These are phyloP conservation scores for Drosophila pegasa DNA, from an alignment of 2,888 invertebrate species.

Conservation along the genomic window DNA sequence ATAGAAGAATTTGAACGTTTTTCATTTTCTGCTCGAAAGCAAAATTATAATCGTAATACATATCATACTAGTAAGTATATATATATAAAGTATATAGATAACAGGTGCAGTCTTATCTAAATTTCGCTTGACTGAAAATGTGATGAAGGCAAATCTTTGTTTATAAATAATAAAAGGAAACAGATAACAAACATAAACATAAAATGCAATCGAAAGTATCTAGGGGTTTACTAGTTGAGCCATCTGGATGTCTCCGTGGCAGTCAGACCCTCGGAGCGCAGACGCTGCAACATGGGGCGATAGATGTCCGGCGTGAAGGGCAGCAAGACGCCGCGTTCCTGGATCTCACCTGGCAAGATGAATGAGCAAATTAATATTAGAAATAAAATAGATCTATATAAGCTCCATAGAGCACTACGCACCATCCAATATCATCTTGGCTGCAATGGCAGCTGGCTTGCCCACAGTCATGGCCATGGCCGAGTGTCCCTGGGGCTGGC, in stretches of 20 bases:
- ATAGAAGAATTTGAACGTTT: not conserved
- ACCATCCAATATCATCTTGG: slow-evolving; percentile 98
- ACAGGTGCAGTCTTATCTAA: slow-evolving; percentile 50
- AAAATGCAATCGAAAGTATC: slow-evolving; percentile 4
- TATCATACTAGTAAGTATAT: slow-evolving; percentile 31
- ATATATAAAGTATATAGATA: slow-evolving; percentile 31
- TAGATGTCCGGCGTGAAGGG: slow-evolving; percentile 97
- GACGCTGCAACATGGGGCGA: slow-evolving; percentile 94
- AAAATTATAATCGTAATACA: slow-evolving; percentile 25
- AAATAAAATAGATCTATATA: not conserved
- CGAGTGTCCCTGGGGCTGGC: slow-evolving; percentile 92
- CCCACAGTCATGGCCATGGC: slow-evolving; percentile 98
- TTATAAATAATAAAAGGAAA: slow-evolving; percentile 27
- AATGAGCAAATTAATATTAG: not conserved
- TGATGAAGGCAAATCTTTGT: slow-evolving; percentile 12
- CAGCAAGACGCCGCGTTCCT: slow-evolving; percentile 95
- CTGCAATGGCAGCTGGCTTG: slow-evolving; percentile 97
- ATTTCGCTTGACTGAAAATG: slow-evolving; percentile 16
- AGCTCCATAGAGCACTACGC: not conserved
- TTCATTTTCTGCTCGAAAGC: slow-evolving; percentile 14
- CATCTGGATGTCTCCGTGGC: slow-evolving; percentile 89
- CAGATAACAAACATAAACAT: slow-evolving; percentile 11
- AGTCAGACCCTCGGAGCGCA: slow-evolving; percentile 93
- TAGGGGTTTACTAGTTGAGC: slow-evolving; percentile 63
- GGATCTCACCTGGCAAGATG: slow-evolving; percentile 91